These are phyloP conservation scores for Rhingia campestris DNA, from an alignment of 2,888 invertebrate species.

Conservation along the genomic window DNA sequence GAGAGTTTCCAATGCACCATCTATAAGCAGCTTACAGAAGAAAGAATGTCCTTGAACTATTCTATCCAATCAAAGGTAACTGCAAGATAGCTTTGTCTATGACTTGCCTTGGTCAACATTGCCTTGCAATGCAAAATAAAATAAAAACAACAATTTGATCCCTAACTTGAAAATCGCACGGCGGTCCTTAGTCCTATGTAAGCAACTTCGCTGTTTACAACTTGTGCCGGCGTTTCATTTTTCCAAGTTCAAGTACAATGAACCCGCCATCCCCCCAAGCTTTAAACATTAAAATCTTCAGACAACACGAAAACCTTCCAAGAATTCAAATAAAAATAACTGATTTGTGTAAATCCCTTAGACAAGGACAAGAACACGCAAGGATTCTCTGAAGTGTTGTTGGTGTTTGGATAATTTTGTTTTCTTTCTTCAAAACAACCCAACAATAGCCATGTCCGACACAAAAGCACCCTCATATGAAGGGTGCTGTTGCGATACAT, in stretches of 20 bases:
- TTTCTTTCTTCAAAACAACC: too few species aligned
- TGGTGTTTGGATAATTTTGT: background rate
- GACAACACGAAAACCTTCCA: slow-evolving; percentile 13
- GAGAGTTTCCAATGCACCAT: too few species aligned
- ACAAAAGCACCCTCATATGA: too few species aligned
- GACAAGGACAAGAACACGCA: slow-evolving; percentile 24
- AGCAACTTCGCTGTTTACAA: slow-evolving; percentile 24
- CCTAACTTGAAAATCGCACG: slow-evolving; percentile 36
- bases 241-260: slow-evolving; percentile 2
- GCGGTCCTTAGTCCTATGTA: slow-evolving; percentile 31
- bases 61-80: too few species aligned
- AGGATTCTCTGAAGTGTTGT: slow-evolving; percentile 6
- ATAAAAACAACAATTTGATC: slow-evolving; percentile 14
- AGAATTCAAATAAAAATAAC: slow-evolving; percentile 16
- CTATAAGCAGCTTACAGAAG: too few species aligned
- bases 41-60: too few species aligned
- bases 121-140: slow-evolving; percentile 5
- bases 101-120: background rate
- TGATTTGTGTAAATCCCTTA: slow-evolving; percentile 31
- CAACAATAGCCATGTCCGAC: too few species aligned
- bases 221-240: background rate
- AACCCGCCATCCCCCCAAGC: background rate
- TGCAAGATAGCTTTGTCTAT: too few species aligned
- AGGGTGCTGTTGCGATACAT: slow-evolving; percentile 3
- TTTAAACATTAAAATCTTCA: slow-evolving; percentile 2